Percentiles rank a stretch among this genome's conserved stretches.
phyloP scores from a whole-genome alignment of 2,113 vertebrate genomes.

The Leptosomus discolor region DNA sequence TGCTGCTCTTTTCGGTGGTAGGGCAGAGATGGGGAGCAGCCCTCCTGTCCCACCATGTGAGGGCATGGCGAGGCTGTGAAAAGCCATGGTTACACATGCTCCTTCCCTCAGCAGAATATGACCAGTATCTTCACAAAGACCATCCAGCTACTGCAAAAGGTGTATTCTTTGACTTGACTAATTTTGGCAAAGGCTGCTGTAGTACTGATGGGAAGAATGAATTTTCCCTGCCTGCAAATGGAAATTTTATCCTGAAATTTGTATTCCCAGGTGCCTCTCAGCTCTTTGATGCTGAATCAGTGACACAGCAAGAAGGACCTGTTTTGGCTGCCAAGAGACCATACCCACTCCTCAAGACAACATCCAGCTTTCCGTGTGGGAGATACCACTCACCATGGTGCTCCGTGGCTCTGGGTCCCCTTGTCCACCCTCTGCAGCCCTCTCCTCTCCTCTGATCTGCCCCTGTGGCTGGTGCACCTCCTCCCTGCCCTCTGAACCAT shows the following conservation, averaged over 20 bases:
- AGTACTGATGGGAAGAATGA: background rate
- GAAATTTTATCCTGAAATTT: background rate
- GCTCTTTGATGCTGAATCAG: background rate
- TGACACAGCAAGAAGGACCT: background rate
- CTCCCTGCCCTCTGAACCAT: background rate
- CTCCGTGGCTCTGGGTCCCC: background rate
- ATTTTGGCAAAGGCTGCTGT: background rate
- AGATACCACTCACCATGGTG: background rate
- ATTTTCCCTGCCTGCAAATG: background rate
- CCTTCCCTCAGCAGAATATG: background rate
- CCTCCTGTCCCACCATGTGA: background rate
- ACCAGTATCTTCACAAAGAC: background rate
- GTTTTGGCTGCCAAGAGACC: background rate
- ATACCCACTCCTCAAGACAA: background rate
- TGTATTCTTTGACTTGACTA: background rate
- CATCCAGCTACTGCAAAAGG: background rate
- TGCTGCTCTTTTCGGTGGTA: background rate
- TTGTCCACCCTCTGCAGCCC: background rate
- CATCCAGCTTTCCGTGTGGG: rapidly evolving
- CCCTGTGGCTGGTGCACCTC: background rate
- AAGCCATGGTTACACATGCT: background rate
- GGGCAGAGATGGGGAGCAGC: background rate
- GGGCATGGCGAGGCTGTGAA: background rate
- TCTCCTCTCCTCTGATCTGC: background rate
- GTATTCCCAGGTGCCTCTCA: background rate